Percentiles rank a stretch among this genome's conserved stretches.
Conservation (phyloP, 2,797 vertebrate genomes). For the Eurystomus glaucurus region DNA sequence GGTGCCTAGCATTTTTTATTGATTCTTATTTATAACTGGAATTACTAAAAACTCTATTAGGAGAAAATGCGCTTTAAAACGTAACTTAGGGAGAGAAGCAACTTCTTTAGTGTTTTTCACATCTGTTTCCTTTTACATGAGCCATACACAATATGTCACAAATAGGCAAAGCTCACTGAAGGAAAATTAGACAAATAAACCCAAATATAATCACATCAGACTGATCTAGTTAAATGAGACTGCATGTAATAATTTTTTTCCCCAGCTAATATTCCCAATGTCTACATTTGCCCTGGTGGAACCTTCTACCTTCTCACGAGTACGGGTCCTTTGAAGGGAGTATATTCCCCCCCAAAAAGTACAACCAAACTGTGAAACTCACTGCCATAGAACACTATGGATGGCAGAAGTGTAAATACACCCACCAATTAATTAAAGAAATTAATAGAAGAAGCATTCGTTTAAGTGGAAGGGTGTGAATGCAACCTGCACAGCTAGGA, state of each 20-base stretch:
- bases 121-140: neutral
- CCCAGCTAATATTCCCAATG: neutral
- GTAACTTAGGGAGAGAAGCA: neutral
- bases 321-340: neutral
- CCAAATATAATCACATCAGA: neutral
- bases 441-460: neutral
- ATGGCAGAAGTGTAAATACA: neutral
- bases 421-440: neutral
- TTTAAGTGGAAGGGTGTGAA: neutral
- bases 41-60: constrained; percentile 5
- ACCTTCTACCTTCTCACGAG: neutral
- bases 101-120: neutral
- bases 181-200: neutral
- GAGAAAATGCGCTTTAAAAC: neutral
- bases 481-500: neutral
- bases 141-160: neutral
- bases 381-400: neutral
- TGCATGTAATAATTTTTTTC: neutral
- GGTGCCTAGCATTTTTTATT: neutral
- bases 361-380: neutral
- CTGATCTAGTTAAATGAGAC: neutral
- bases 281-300: neutral
- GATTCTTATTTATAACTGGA: neutral
- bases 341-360: neutral
- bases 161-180: neutral